A percentile compares a stretch with the other conserved stretches of the same genome.
Conservation (phyloP, 2,113 vertebrate species). For the Anoura caudifer region DNA sequence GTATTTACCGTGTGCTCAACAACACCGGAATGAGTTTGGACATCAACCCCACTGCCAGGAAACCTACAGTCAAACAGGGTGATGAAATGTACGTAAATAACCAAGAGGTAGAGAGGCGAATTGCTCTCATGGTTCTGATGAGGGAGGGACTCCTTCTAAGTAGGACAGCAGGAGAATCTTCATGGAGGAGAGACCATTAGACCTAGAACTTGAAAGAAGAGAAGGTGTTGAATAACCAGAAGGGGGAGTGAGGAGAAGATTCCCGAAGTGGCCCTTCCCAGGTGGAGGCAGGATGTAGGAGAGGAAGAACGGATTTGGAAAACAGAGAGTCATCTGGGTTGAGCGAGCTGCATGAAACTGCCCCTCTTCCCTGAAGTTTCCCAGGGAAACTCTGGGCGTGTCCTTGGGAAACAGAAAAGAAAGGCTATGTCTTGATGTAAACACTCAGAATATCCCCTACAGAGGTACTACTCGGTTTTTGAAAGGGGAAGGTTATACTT, state of each 20-base stretch:
- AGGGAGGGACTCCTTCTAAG: neutral
- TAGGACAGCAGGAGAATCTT: neutral
- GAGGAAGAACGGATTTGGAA: neutral
- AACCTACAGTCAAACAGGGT: neutral
- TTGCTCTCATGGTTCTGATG: neutral
- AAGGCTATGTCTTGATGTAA: neutral
- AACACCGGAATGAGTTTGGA: neutral
- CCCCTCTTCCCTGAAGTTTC: neutral
- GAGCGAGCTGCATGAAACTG: neutral
- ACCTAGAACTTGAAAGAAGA: neutral
- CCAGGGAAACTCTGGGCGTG: neutral
- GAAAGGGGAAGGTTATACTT: neutral
- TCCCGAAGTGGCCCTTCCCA: neutral
- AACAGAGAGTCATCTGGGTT: neutral
- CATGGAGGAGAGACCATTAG: neutral
- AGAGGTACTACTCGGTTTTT: neutral
- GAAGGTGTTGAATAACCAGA: neutral
- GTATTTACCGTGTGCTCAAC: neutral
- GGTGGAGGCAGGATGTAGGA: neutral
- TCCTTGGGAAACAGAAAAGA: neutral
- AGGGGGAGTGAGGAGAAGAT: neutral
- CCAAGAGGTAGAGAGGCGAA: neutral
- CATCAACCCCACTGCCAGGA: neutral
- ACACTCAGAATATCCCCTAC: neutral
- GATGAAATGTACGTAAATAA: neutral